These are phyloP conservation scores for Bombus huntii DNA, from an alignment of 1,140 invertebrate genomes.

Conservation along the genomic window DNA sequence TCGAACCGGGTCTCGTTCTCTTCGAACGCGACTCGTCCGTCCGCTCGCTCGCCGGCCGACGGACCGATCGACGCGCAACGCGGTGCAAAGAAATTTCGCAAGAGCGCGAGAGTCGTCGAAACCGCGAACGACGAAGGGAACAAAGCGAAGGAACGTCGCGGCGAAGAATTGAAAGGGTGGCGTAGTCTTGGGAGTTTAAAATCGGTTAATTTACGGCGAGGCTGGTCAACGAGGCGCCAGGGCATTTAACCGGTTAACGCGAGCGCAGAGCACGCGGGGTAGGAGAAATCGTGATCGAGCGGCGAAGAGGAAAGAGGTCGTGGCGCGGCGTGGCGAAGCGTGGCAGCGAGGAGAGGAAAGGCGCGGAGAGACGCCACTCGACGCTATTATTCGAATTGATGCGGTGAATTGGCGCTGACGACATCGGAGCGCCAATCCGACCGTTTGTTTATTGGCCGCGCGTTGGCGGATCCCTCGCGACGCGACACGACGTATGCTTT, in stretches of 20 bases:
- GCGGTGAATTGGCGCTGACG: constrained; percentile 77
- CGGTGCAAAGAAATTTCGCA: no score
- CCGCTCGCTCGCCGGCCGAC: background rate
- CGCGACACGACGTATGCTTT: constrained; percentile 52
- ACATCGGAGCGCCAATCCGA: constrained; percentile 74
- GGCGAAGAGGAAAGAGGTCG: constrained; percentile 31
- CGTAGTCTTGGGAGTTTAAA: constrained; percentile 62
- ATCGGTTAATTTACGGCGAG: constrained; percentile 79
- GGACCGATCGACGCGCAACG: background rate
- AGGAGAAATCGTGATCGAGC: constrained; percentile 54
- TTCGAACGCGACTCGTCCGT: background rate
- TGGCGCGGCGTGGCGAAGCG: constrained; percentile 31
- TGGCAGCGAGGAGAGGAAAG: constrained; percentile 31
- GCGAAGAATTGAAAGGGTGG: no score
- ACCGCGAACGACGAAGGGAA: rapidly evolving
- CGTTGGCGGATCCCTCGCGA: constrained; percentile 76
- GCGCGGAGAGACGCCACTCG: constrained; percentile 69
- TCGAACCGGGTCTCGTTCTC: background rate
- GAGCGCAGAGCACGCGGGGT: constrained; percentile 51
- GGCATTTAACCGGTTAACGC: constrained; percentile 78
- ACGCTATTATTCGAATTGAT: constrained; percentile 77
- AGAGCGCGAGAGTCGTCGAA: no score
- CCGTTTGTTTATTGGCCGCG: constrained; percentile 76
- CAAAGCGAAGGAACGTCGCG: no score
- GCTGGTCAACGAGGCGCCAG: constrained; percentile 79